Percentiles rank a stretch among this genome's conserved stretches.
These are phyloP conservation scores for Pollenia griseotomentosa DNA, from an alignment of 2,888 invertebrate species.

Conservation along the genomic window DNA sequence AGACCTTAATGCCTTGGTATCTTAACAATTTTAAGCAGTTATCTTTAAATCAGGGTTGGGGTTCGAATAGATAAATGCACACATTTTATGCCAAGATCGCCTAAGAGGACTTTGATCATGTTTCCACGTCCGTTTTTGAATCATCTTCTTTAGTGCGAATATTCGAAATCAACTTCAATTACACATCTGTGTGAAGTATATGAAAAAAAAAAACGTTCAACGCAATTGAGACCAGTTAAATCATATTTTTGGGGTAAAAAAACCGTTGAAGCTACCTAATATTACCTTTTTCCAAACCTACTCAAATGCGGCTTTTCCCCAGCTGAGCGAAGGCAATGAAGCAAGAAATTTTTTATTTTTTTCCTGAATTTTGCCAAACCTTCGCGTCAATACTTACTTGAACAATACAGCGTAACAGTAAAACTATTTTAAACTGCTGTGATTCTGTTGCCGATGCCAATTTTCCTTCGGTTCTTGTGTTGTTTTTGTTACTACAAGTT, in stretches of 20 bases:
- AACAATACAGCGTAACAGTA: conserved; percentile 40
- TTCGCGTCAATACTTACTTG: conserved; percentile 26
- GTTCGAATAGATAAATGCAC: no score
- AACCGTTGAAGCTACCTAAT: conserved; percentile 14
- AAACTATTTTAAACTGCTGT: conserved; percentile 28
- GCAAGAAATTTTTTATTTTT: conserved; percentile 49
- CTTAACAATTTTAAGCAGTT: no score
- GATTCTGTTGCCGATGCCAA: conserved; percentile 48
- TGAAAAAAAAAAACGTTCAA: no score
- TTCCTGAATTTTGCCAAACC: background rate
- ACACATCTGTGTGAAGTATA: no score
- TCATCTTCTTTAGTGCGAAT: no score
- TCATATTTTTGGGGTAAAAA: conserved; percentile 20
- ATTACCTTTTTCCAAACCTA: background rate
- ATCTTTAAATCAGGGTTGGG: no score
- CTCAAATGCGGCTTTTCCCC: conserved; percentile 49
- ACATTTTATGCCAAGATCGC: no score
- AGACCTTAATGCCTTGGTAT: no score
- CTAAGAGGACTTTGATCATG: no score
- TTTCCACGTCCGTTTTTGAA: no score
- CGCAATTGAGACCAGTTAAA: no score
- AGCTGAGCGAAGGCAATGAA: conserved; percentile 65
- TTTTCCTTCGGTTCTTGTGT: conserved; percentile 39
- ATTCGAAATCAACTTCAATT: no score
- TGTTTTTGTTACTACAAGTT: conserved; percentile 19